Base-by-base conservation (phyloP, 2,797 vertebrate species). In the Neomorphus geoffroyi region DNA sequence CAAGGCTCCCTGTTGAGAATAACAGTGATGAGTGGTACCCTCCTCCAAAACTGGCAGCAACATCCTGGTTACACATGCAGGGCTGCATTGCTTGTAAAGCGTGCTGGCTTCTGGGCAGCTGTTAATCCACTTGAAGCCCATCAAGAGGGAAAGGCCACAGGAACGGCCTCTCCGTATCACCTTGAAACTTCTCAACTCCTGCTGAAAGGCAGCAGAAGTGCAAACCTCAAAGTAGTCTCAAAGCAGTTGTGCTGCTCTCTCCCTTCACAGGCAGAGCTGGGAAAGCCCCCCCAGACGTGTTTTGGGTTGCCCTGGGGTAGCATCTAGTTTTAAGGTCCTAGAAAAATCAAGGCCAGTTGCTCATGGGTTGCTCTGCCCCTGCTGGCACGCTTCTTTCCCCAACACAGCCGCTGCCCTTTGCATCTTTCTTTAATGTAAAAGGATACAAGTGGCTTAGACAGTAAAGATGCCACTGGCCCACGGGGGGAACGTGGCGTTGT, bases 351-450 rank as follows among this genome's bases (percentile, higher is more conserved):
- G 24, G 23, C n/a, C 71, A 62, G 32, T 50, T 51, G 16, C 24
- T 72, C 14, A 0, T n/a, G 39, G 61, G 7, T 39, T 80, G 53
- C n/a, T 73, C 54, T 86, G 70, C 10, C 70, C 39, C 43, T n/a
- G 27, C 12, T 86, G 43, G n/a, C 43, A 24, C 0, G 0, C 16
- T 18, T 67, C 37, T 41, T 75, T 13, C 35, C 45, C n/a, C 60
- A 87, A 2, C 8, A 30, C 27, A 66, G 0, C 0, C 6, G 0
- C 30, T 79, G 60, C 33, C 43, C 27, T 61, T 80, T 18, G 18
- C 71, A 32, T 8, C 32, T 48, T 58, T 61, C 27, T 61, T 78
- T 69, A 46, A 14, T 15, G 32, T 26, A 15, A 43, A 57, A 60
- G 28, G 18, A 30, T 21, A 10, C 30, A 17, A 24, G 11, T 7